A percentile compares a stretch with the other conserved stretches of the same genome.
These are phyloP conservation scores for Drosophila burlai DNA, from an alignment of 1,140 invertebrate species.

Conservation along the genomic window DNA sequence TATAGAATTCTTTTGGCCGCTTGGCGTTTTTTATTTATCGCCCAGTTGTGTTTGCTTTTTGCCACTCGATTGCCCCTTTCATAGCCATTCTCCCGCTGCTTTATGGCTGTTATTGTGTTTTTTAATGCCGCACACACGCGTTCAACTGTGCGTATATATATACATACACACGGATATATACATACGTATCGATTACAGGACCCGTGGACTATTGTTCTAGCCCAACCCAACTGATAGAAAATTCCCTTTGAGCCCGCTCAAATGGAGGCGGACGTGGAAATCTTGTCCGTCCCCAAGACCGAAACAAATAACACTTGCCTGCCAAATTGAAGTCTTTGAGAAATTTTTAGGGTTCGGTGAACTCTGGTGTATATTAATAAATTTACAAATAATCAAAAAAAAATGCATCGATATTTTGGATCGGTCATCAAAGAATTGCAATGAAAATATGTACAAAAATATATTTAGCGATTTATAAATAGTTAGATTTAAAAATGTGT, in stretches of 20 bases:
- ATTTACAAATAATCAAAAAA: not conserved
- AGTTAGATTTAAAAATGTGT: too few relatives aligned
- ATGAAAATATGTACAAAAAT: too few relatives aligned
- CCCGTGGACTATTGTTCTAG: constrained; percentile 13
- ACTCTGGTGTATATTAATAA: not conserved
- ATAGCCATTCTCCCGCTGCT: constrained; percentile 3
- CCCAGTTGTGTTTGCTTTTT: constrained; percentile 31
- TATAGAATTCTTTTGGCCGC: constrained; percentile 7
- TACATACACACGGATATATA: constrained; percentile 1
- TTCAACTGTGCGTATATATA: constrained; percentile 2
- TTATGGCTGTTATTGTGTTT: constrained; percentile 42
- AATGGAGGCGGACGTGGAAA: constrained; percentile 19
- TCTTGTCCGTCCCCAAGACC: constrained; percentile 27
- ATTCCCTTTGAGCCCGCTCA: constrained; percentile 43
- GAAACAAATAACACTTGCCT: constrained; percentile 40
- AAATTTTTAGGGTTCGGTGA: not conserved
- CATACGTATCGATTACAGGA: constrained; percentile 37
- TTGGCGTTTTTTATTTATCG: constrained; percentile 32
- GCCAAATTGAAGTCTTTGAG: not conserved
- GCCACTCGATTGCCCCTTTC: constrained; percentile 21
- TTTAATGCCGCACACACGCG: constrained; percentile 38
- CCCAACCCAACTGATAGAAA: constrained; percentile 35
- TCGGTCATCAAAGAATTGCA: too few relatives aligned
- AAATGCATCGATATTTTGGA: not conserved
- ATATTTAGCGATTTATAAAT: too few relatives aligned